These are phyloP conservation scores for Tineola bisselliella DNA, from an alignment of 2,888 invertebrate species.

Conservation along the genomic window DNA sequence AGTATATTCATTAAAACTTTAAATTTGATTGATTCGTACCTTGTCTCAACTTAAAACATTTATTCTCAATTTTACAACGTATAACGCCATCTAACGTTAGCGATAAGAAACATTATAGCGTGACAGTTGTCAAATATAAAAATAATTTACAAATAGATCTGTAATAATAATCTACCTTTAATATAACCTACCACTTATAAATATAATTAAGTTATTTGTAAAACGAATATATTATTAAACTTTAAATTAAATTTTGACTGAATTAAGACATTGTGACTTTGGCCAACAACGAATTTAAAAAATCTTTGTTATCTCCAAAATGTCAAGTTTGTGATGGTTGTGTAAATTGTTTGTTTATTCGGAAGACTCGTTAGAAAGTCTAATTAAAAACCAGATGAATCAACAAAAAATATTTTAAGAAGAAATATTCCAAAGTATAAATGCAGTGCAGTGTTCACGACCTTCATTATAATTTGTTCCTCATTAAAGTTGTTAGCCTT, in stretches of 20 bases:
- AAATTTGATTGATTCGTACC: no score
- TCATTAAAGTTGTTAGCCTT: constrained; percentile 61
- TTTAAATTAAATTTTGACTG: no score
- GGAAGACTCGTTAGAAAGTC: constrained; percentile 57
- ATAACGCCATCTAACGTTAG: background rate
- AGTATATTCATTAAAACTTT: no score
- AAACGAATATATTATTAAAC: no score
- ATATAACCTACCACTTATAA: no score
- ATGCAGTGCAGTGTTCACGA: constrained; percentile 5
- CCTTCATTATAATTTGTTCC: constrained; percentile 13
- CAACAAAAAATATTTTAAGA: background rate
- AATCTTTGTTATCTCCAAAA: constrained; percentile 4
- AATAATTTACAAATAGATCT: no score
- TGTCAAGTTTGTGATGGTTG: constrained; percentile 20
- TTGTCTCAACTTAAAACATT: no score
- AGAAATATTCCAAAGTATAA: background rate
- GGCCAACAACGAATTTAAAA: background rate
- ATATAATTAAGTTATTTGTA: no score
- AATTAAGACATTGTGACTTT: background rate
- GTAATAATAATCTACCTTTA: no score
- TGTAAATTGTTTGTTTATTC: constrained; percentile 51
- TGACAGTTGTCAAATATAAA: no score
- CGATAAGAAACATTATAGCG: background rate
- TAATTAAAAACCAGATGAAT: background rate
- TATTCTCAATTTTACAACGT: background rate